Percentiles rank a stretch among this genome's conserved stretches.
Conservation (phyloP, 2,797 vertebrate species). For the Tauraco hartlaubi region DNA sequence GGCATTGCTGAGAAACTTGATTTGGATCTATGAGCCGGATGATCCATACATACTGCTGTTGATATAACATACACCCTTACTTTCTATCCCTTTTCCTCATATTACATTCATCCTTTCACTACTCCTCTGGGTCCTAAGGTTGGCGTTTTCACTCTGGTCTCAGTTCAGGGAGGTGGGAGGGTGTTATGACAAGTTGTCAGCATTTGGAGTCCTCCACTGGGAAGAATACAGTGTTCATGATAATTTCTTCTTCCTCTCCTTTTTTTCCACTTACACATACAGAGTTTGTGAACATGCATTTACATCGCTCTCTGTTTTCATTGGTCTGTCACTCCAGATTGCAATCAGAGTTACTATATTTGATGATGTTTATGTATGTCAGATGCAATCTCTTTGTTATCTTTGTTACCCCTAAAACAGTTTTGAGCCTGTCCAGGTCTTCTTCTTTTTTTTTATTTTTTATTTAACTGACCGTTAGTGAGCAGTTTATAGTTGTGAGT, state of each 20-base stretch:
- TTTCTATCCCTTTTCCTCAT: neutral
- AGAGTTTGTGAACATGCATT: neutral
- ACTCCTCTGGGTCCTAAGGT: neutral
- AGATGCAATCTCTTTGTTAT: neutral
- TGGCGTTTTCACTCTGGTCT: neutral
- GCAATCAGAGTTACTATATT: neutral
- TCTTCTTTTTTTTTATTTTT: neutral
- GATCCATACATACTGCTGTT: neutral
- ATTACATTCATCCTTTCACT: neutral
- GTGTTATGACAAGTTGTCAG: neutral
- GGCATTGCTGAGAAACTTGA: too few species aligned
- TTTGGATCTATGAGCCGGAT: too few species aligned
- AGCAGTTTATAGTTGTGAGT: neutral
- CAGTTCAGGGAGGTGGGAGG: fast-evolving
- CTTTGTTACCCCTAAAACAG: neutral
- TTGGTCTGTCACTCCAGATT: neutral
- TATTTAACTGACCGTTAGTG: neutral
- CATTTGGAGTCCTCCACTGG: neutral
- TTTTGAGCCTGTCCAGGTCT: neutral
- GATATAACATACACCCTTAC: neutral
- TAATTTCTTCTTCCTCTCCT: neutral
- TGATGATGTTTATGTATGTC: neutral
- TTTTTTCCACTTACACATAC: neutral
- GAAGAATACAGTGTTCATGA: neutral
- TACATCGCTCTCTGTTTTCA: neutral